These are phyloP conservation scores for Calycopis cecrops DNA, from an alignment of 1,140 invertebrate genomes.

Conservation along the genomic window DNA sequence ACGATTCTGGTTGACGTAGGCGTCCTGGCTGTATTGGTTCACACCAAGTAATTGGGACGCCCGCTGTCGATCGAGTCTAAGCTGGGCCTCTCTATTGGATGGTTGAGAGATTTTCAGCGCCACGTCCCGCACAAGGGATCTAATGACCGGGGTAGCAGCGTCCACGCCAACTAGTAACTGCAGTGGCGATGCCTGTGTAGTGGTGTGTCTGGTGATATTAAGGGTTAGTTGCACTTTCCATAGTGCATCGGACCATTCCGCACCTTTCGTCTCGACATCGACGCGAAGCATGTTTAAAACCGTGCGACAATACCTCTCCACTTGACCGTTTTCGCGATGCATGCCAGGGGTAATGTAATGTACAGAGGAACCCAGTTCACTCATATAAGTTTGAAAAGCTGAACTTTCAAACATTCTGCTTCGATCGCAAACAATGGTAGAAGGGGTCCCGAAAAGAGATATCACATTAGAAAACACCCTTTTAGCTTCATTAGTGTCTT, in stretches of 20 bases:
- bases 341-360: conserved; percentile 21
- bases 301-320: conserved; percentile 11
- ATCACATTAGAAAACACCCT: conserved; percentile 8
- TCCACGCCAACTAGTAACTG: conserved; percentile 12
- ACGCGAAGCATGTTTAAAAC: conserved; percentile 16
- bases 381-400: background rate
- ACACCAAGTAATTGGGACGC: conserved; percentile 4
- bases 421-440: conserved; percentile 8
- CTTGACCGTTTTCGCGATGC: conserved; percentile 20
- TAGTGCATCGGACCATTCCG: conserved; percentile 6
- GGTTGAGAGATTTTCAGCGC: conserved; percentile 12
- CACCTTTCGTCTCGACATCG: background rate
- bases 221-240: conserved; percentile 15
- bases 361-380: conserved; percentile 13
- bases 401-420: conserved; percentile 19
- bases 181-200: conserved; percentile 14
- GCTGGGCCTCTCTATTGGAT: conserved; percentile 19
- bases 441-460: conserved; percentile 18
- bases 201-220: conserved; percentile 16
- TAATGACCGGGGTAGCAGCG: conserved; percentile 14
- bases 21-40: conserved; percentile 19
- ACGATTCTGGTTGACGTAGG: conserved; percentile 15
- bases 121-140: conserved; percentile 16
- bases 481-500: conserved; percentile 12
- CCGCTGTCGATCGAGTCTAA: conserved; percentile 6